phyloP scores from a whole-genome alignment of 2,113 vertebrate species.

The Plectropomus leopardus region DNA sequence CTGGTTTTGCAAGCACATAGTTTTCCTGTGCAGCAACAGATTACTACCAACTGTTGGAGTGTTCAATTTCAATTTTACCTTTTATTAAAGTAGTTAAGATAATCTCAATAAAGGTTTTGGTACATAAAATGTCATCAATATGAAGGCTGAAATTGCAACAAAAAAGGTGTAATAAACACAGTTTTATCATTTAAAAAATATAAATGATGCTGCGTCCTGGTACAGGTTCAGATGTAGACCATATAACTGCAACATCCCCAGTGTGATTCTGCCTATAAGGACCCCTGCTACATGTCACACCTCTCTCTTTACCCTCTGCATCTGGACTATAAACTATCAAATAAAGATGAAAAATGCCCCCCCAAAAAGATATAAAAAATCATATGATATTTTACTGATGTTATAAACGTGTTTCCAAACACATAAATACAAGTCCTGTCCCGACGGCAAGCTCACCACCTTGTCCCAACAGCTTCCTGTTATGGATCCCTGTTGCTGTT shows the following conservation, averaged over 20 bases:
- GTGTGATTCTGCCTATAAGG: not conserved
- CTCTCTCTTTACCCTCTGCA: not conserved
- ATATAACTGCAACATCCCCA: not conserved
- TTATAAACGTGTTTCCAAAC: not conserved
- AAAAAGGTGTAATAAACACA: not conserved
- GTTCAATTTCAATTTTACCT: not conserved
- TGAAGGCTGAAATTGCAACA: not conserved
- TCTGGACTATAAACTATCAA: not conserved
- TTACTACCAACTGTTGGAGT: not conserved
- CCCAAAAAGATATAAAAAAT: not conserved
- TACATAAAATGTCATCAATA: not conserved
- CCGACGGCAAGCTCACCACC: conserved; percentile 31
- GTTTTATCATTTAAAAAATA: not conserved
- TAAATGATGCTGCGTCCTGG: not conserved
- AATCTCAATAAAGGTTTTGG: not conserved
- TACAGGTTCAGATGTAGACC: not conserved
- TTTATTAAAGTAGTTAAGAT: not conserved
- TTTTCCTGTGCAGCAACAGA: not conserved
- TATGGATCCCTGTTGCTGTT: conserved; percentile 66
- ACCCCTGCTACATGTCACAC: not conserved
- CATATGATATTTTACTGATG: not conserved
- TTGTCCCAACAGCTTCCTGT: conserved; percentile 57
- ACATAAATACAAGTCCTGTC: not conserved
- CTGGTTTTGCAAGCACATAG: not conserved
- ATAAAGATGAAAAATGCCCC: not conserved